Percentiles rank a stretch among this genome's conserved stretches.
Conservation (phyloP, 1,140 invertebrate species). For the Lordiphosa collinella region DNA sequence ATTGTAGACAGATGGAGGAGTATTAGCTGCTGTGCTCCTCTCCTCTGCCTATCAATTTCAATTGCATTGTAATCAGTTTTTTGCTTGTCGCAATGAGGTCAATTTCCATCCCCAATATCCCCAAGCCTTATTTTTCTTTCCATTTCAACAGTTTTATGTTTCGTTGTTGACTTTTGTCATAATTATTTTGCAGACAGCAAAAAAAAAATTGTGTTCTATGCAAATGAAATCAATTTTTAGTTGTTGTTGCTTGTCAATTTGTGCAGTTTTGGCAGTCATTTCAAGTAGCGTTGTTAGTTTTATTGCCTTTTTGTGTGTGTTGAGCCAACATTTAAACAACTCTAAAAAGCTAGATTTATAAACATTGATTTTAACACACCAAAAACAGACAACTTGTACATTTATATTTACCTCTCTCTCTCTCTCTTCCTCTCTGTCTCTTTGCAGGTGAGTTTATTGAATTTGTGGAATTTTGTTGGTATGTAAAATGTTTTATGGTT, state of each 20-base stretch:
- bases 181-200: slow-evolving; percentile 10
- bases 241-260: slow-evolving; percentile 53
- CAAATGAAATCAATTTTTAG: slow-evolving; percentile 56
- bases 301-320: slow-evolving; percentile 3
- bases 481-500: too few species aligned
- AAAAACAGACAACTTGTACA: slow-evolving; percentile 3
- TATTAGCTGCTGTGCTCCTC: background rate
- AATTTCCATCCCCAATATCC: background rate
- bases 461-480: too few species aligned
- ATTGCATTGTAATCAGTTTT: slow-evolving; percentile 56
- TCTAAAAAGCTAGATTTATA: slow-evolving; percentile 15
- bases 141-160: background rate
- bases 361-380: slow-evolving; percentile 24
- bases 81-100: slow-evolving; percentile 32
- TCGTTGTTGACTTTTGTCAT: slow-evolving; percentile 7
- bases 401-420: slow-evolving; percentile 16
- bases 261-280: slow-evolving; percentile 41
- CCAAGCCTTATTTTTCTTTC: slow-evolving; percentile 3
- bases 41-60: slow-evolving; percentile 42
- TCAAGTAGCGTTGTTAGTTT: slow-evolving; percentile 4
- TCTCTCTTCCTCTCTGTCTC: slow-evolving; percentile 1
- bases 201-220: slow-evolving; percentile 7
- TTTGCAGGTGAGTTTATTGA: slow-evolving; percentile 52
- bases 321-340: slow-evolving; percentile 17
- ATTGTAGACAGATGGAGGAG: background rate